Base-by-base conservation (phyloP, 1,140 invertebrate species). In the Microplitis mediator region DNA sequence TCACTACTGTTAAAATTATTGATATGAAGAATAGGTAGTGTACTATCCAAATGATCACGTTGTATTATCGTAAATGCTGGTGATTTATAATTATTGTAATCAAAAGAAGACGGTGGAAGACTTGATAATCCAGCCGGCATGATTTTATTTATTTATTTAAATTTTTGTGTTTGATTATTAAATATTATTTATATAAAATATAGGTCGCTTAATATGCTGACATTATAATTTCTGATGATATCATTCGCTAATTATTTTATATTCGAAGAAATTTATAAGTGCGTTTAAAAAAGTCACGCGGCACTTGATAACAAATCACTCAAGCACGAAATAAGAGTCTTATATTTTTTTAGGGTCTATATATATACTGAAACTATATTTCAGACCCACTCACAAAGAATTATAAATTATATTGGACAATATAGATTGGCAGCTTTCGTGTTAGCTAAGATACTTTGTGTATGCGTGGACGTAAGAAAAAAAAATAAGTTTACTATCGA, bases 21-120 rank as follows among this genome's bases (percentile, higher is more conserved):
- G 23, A 78, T 67, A 4, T 82, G 82, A 4, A 86, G 72, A 2
- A 86, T 74, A 0, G 85, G 85, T 16, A 86, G 74, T 69, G 78
- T 78, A n/a, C 74, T 80, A 11, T 81, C 81, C n/a, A 82, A 70
- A n/a, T 74, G 78, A 50, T 86, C 81, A 32, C 81, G 84, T 14
- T 83, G 82, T 2, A 86, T 77, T 23, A 86, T 81, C 5, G 80
- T 81, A 60, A 87, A 86, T 8, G 83, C 81, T 4, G 81, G 78
- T n/a, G 74, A 51, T 64, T 80, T 66, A 52, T 82, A 80, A 16
- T 62, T 76, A 34, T 73, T 69, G 45, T 69, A 71, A 45, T 77
- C 77, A 72, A 79, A 79, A 31, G 77, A 75, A 6, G 70, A 72
- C 63, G 56, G 58, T 50, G 71, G 58, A 23, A 73, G 62, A 60